Base-by-base conservation (phyloP, 2,797 vertebrate genomes). In the Erethizon dorsatum region DNA sequence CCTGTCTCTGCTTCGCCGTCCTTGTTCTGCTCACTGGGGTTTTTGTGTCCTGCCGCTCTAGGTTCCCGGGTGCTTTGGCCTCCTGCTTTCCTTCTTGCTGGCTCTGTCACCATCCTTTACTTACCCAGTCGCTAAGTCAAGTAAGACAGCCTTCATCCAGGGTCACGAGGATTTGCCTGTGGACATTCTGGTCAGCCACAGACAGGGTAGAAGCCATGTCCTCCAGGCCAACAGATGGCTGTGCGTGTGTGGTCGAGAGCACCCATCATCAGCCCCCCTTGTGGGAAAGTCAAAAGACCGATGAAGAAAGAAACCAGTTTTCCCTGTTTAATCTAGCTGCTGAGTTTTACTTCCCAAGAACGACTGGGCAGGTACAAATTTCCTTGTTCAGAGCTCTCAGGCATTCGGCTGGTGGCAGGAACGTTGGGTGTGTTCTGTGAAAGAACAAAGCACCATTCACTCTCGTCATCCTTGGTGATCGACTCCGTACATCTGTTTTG, bases 251-350 rank as follows among this genome's bases (percentile, higher is more conserved):
- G n/a, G 28, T 79, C 6, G 10, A 50, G 65, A 31, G 7, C 15
- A 20, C 24, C 33, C 41, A 52, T 41, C 75, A 14, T 22, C 33
- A 33, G 28, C 59, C 54, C 86, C 31, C 31, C 14, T 65, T 33
- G 69, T 41, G 31, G 61, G 69, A 65, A 83, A 83, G 47, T 50
- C 47, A 20, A 67, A 54, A 78, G 22, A 13, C 73, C 54, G 52
- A 47, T 33, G 24, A 79, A 41, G 28, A 91, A 71, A 78, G 88
- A 90, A 91, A 92, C 89, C 65, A 37, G 37, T n/a, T 63, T 56
- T 69, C 88, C 65, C 45, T 85, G 67, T 94, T 71, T 12, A 56
- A 50, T 67, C 31, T 41, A 50, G 31, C 20, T 79, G 79, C 73
- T 67, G 13, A 37, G 20, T 75, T 84, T 88, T 54, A 88, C 90